phyloP scores from a whole-genome alignment of 2,113 vertebrate species.

The Perccottus glenii region DNA sequence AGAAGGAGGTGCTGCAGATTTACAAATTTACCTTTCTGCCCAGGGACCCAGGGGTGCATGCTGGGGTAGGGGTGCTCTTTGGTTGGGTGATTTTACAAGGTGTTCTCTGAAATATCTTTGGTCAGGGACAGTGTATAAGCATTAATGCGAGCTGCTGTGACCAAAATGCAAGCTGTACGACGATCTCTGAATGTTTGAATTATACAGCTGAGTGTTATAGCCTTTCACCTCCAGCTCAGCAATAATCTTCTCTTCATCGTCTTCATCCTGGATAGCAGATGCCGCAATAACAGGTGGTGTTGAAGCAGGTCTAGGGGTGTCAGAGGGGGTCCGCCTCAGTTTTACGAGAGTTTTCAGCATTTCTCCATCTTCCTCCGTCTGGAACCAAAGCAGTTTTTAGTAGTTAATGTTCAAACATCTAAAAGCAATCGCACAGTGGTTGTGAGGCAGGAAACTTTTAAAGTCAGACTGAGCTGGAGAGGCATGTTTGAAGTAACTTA shows the following conservation, averaged over 20 bases:
- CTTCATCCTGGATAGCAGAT: slow-evolving; percentile 86
- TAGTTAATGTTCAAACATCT: not conserved
- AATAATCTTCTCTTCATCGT: slow-evolving; percentile 90
- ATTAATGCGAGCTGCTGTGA: not conserved
- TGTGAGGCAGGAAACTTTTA: not conserved
- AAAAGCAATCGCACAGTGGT: not conserved
- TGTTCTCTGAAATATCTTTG: slow-evolving; percentile 90
- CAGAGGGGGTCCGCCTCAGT: slow-evolving; percentile 87
- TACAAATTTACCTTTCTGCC: slow-evolving; percentile 86
- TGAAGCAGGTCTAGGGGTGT: slow-evolving; percentile 88
- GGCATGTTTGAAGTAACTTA: not conserved
- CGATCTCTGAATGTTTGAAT: not conserved
- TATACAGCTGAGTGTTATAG: too few relatives aligned
- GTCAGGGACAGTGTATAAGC: slow-evolving; percentile 26
- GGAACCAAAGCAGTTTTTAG: not conserved
- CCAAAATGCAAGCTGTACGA: not conserved
- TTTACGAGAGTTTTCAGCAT: slow-evolving; percentile 85
- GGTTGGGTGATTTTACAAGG: slow-evolving; percentile 69
- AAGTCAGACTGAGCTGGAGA: not conserved
- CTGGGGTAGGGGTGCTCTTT: slow-evolving; percentile 71
- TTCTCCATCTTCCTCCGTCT: slow-evolving; percentile 85
- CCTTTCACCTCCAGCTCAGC: slow-evolving; percentile 90
- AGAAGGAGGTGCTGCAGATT: slow-evolving; percentile 45
- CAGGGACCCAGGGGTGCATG: slow-evolving; percentile 74
- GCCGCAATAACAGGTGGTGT: slow-evolving; percentile 90